Evolutionary conservation across 2,797 vertebrate genomes (phyloP).

Genomic region (Lycodopsis pacificus): DNA sequence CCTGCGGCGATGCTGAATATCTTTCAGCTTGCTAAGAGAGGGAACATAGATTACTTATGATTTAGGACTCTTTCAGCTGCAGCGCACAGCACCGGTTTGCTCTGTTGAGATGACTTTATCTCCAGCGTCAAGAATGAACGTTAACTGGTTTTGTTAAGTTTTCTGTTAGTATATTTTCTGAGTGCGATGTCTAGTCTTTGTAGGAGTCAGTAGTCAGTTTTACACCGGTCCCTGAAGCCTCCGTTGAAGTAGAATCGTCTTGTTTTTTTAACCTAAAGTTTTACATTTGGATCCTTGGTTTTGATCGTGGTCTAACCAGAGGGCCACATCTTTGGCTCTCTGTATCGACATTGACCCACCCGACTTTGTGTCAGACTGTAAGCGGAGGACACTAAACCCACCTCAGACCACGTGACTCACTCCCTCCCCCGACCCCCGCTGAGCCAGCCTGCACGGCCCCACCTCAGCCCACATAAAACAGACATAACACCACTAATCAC

Average conservation of each 20-base stretch:
- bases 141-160: background rate
- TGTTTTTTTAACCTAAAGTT: constrained; percentile 23
- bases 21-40: background rate
- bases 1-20: constrained; percentile 23
- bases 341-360: constrained; percentile 37
- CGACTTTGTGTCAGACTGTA: constrained; percentile 31
- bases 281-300: constrained; percentile 5
- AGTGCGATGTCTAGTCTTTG: background rate
- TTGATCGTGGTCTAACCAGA: constrained; percentile 33
- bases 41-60: background rate
- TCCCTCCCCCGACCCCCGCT: constrained; percentile 32
- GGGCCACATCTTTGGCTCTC: constrained; percentile 59
- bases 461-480: constrained; percentile 80
- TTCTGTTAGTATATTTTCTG: background rate
- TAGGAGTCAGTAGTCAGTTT: background rate
- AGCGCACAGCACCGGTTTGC: background rate
- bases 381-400: constrained; percentile 42
- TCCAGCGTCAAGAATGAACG: background rate
- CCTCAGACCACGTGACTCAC: constrained; percentile 41
- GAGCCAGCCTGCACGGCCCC: constrained; percentile 63
- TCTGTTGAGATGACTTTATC: background rate
- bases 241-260: constrained; percentile 1
- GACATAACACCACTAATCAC: constrained; percentile 81
- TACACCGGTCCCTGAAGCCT: background rate
- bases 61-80: background rate